These are phyloP conservation scores for Lithodes maja DNA, from an alignment of 2,888 invertebrate species.

Conservation along the genomic window DNA sequence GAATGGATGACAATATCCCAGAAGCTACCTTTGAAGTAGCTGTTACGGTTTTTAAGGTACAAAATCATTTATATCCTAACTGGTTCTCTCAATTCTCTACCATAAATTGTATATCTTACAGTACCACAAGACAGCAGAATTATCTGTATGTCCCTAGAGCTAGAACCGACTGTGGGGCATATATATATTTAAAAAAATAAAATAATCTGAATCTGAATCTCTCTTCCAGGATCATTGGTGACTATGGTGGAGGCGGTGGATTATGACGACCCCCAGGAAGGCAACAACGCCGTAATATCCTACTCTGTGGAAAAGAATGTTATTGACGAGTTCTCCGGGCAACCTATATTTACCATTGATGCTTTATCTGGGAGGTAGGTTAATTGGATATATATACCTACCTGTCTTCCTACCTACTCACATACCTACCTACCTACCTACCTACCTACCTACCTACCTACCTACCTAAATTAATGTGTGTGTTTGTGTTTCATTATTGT, in stretches of 20 bases:
- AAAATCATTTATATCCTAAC: background rate
- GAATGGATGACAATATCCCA: too few species aligned
- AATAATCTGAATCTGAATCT: background rate
- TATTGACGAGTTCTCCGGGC: slow-evolving; percentile 96
- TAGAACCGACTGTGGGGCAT: too few species aligned
- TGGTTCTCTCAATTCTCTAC: too few species aligned
- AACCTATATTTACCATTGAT: slow-evolving; percentile 96
- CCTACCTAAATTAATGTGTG: too few species aligned
- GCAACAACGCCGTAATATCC: slow-evolving; percentile 93
- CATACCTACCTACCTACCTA: too few species aligned
- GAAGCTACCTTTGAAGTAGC: background rate
- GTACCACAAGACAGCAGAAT: too few species aligned
- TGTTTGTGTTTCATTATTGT: too few species aligned
- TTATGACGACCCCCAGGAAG: slow-evolving; percentile 96
- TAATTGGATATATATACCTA: background rate
- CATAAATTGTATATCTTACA: too few species aligned
- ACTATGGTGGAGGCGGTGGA: slow-evolving; percentile 99
- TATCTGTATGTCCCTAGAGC: too few species aligned
- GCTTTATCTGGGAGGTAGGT: slow-evolving; percentile 86
- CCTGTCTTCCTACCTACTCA: too few species aligned
- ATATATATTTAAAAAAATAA: too few species aligned
- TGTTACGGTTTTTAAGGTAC: background rate
- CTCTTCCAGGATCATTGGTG: slow-evolving; percentile 90
- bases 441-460: too few species aligned
- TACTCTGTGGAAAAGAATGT: slow-evolving; percentile 98